These are phyloP conservation scores for Graphium colonna DNA, from an alignment of 2,888 invertebrate species.

Conservation along the genomic window DNA sequence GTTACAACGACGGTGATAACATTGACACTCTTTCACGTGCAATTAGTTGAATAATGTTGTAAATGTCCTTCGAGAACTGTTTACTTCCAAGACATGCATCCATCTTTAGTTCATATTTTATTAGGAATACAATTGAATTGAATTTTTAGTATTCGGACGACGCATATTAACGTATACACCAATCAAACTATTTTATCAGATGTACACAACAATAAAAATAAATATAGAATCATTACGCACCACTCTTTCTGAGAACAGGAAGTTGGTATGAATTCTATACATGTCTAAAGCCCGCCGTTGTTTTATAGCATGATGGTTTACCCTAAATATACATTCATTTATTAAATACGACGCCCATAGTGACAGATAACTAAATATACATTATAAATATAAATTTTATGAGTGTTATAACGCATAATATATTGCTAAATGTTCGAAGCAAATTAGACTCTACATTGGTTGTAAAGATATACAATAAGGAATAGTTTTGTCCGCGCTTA, in stretches of 20 bases:
- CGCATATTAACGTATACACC: conserved; percentile 11
- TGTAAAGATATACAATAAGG: background rate
- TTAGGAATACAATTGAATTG: conserved; percentile 29
- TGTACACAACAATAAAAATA: conserved; percentile 4
- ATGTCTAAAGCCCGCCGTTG: background rate
- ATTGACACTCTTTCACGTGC: conserved; percentile 14
- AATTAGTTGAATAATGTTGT: conserved; percentile 24
- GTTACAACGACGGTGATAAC: background rate
- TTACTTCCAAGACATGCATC: conserved; percentile 22
- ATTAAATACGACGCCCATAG: too few relatives aligned
- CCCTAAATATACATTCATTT: too few relatives aligned
- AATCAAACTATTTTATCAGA: background rate
- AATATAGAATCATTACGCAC: conserved; percentile 16
- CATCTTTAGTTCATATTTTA: conserved; percentile 25
- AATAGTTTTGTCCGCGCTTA: background rate
- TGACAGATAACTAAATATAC: too few relatives aligned
- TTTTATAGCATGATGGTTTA: too few relatives aligned
- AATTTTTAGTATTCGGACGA: conserved; percentile 12
- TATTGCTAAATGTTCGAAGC: background rate
- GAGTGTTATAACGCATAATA: too few relatives aligned
- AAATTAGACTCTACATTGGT: conserved; percentile 1
- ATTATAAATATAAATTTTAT: too few relatives aligned
- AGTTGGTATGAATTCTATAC: background rate
- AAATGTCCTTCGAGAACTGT: conserved; percentile 24
- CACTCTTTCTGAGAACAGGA: conserved; percentile 12